Evolutionary conservation across 2,888 invertebrate species (phyloP).

Genomic region (Tenthredo amoena): DNA sequence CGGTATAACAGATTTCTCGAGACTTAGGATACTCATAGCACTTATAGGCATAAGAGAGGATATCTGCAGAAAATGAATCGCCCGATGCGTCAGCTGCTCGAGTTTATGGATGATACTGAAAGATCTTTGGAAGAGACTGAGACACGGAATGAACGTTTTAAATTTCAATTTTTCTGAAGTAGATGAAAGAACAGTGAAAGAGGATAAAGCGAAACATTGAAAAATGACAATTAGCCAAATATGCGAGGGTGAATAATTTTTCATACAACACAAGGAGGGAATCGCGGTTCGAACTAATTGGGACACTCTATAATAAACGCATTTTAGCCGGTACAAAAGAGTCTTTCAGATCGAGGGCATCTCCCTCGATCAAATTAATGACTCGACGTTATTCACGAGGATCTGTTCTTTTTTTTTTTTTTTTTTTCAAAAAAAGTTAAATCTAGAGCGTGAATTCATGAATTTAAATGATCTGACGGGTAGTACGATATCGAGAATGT

Average conservation of each 20-base stretch:
- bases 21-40: neutral
- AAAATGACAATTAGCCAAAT: neutral
- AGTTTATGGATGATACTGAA: neutral
- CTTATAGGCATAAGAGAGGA: neutral
- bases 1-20: neutral
- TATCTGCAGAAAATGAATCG: neutral
- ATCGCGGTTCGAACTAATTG: neutral
- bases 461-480: constrained; percentile 15
- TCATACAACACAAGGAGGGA: neutral
- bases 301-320: neutral
- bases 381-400: neutral
- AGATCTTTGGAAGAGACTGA: neutral
- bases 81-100: neutral
- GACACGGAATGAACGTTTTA: neutral
- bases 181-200: neutral
- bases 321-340: constrained; percentile 24
- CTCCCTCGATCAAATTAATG: constrained; percentile 22
- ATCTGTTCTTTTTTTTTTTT: neutral
- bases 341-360: constrained; percentile 39
- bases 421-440: neutral
- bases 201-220: neutral
- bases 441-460: constrained; percentile 20
- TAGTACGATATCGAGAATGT: neutral
- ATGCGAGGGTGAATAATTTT: neutral
- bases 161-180: neutral